These are phyloP conservation scores for Hybognathus amarus DNA, from an alignment of 2,797 vertebrate species.

Conservation along the genomic window DNA sequence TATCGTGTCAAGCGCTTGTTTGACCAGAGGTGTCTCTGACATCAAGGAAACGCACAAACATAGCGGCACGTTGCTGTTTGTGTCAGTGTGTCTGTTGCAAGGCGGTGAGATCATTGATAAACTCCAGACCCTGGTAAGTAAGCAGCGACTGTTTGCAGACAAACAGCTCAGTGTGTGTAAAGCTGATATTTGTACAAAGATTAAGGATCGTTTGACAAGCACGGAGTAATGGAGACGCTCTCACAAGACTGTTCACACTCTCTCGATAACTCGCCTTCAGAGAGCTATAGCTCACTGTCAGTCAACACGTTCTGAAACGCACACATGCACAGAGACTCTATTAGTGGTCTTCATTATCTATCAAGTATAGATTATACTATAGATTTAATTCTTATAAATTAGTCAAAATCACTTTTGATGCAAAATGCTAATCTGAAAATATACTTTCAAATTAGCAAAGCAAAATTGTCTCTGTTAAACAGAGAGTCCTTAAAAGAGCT, in stretches of 20 bases:
- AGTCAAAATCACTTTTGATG: background rate
- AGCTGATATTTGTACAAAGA: conserved; percentile 91
- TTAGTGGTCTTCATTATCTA: conserved; percentile 10
- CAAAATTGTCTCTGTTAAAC: background rate
- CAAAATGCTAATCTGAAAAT: background rate
- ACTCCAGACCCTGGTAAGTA: conserved; percentile 75
- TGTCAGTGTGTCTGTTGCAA: conserved; percentile 61
- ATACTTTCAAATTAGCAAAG: background rate
- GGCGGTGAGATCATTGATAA: conserved; percentile 77
- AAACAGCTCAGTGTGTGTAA: conserved; percentile 82
- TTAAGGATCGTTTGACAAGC: conserved; percentile 84
- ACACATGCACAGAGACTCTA: background rate
- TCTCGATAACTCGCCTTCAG: conserved; percentile 55
- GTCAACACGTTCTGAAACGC: conserved; percentile 57
- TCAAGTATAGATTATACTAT: background rate
- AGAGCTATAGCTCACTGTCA: conserved; percentile 45
- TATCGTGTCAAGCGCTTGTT: conserved; percentile 30
- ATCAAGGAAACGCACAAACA: conserved; percentile 53
- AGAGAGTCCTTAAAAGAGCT: background rate
- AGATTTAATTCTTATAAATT: background rate
- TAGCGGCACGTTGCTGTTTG: conserved; percentile 61
- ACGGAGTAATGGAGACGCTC: conserved; percentile 82
- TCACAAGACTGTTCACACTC: conserved; percentile 75
- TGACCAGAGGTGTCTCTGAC: conserved; percentile 24
- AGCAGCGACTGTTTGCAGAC: conserved; percentile 74